Conservation (phyloP, 1,140 invertebrate species). For the Pantala flavescens region DNA sequence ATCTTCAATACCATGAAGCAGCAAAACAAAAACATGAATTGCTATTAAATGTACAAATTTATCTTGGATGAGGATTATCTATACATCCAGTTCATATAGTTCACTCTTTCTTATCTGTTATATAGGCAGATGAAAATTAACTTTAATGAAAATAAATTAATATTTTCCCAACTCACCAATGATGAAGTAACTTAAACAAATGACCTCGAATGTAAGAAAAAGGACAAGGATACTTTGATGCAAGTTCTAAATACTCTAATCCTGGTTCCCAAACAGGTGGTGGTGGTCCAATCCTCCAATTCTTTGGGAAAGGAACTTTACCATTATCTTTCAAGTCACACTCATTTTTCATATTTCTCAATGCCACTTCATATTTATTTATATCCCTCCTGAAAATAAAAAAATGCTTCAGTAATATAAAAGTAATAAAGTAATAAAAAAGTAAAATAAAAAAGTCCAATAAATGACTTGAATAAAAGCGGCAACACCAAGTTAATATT, state of each 20-base stretch:
- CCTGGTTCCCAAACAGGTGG: slow-evolving; percentile 82
- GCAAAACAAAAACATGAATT: no score
- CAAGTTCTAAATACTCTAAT: slow-evolving; percentile 78
- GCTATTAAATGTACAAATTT: no score
- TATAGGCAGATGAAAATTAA: no score
- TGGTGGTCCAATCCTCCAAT: slow-evolving; percentile 12
- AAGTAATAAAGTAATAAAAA: no score
- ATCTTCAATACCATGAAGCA: no score
- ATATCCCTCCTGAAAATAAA: neutral
- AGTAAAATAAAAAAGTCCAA: no score
- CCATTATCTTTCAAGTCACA: neutral
- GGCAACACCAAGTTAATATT: no score
- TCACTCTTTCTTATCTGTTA: no score
- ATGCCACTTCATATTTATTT: neutral
- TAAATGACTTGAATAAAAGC: no score
- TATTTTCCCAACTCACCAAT: slow-evolving; percentile 49
- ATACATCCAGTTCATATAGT: no score
- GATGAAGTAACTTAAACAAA: slow-evolving; percentile 94
- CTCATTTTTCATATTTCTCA: neutral
- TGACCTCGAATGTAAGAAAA: slow-evolving; percentile 84
- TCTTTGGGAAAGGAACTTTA: slow-evolving; percentile 5
- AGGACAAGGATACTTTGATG: slow-evolving; percentile 77
- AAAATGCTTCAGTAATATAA: neutral
- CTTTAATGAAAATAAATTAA: no score
- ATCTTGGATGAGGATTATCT: no score